Evolutionary conservation across 1,140 invertebrate species (phyloP).

Genomic region (Oedothorax gibbosus): DNA sequence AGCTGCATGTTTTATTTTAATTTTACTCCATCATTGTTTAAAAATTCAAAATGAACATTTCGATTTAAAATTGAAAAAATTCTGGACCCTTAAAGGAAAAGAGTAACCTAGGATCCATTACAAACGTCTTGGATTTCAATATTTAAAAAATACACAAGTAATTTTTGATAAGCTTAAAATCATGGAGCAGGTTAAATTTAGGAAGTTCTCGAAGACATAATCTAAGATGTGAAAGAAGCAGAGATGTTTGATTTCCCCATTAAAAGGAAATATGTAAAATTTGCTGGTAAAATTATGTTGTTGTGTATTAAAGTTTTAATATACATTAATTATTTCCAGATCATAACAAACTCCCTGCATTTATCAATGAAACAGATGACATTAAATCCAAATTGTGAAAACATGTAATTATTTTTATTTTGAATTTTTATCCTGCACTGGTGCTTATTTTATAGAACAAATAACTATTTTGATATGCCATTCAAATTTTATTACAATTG

Average conservation of each 20-base stretch:
- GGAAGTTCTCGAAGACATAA: background rate
- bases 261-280: background rate
- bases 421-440: no score
- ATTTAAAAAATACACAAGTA: background rate
- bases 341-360: constrained; percentile 17
- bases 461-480: no score
- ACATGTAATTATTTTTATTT: background rate
- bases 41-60: no score
- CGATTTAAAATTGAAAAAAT: no score
- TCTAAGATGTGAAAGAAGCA: background rate
- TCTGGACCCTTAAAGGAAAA: no score
- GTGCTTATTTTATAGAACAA: no score
- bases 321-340: constrained; percentile 4
- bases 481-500: no score
- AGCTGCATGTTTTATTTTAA: no score
- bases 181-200: background rate
- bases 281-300: background rate
- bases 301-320: background rate
- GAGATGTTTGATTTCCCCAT: background rate
- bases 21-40: no score
- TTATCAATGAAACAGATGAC: background rate
- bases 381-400: background rate
- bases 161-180: background rate
- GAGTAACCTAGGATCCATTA: no score
- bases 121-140: no score